Evolutionary conservation across 2,888 invertebrate species (phyloP).

Genomic region (Tricholauxania praeusta): DNA sequence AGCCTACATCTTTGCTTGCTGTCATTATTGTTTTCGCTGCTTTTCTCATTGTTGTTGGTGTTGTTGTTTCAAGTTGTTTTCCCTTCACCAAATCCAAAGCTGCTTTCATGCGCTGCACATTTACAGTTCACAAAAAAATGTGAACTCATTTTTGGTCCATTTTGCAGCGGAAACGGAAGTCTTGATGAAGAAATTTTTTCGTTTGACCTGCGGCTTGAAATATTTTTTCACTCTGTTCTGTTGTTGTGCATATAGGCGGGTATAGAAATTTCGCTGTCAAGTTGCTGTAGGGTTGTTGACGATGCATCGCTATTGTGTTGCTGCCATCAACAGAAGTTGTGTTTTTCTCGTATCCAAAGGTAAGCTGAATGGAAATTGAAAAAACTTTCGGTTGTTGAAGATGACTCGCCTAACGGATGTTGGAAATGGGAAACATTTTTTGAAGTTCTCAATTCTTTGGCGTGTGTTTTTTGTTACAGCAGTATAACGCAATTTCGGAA

Average conservation of each 20-base stretch:
- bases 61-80: no score
- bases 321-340: no score
- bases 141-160: constrained; percentile 17
- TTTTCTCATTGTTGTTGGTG: neutral
- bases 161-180: constrained; percentile 21
- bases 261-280: neutral
- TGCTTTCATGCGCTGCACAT: neutral
- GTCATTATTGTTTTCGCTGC: neutral
- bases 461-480: no score
- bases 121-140: constrained; percentile 14
- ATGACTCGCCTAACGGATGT: no score
- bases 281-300: neutral
- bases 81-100: no score
- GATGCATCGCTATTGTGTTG: neutral
- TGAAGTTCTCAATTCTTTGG: no score
- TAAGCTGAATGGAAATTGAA: no score
- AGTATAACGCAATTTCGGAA: no score
- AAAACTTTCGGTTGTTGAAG: no score
- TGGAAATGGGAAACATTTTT: no score
- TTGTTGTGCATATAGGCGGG: neutral
- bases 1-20: neutral
- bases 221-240: no score
- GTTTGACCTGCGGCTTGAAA: neutral
- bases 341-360: no score
- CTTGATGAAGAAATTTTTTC: constrained; percentile 3